Evolutionary conservation across 2,113 vertebrate species (phyloP).

Genomic region (Vimba vimba): DNA sequence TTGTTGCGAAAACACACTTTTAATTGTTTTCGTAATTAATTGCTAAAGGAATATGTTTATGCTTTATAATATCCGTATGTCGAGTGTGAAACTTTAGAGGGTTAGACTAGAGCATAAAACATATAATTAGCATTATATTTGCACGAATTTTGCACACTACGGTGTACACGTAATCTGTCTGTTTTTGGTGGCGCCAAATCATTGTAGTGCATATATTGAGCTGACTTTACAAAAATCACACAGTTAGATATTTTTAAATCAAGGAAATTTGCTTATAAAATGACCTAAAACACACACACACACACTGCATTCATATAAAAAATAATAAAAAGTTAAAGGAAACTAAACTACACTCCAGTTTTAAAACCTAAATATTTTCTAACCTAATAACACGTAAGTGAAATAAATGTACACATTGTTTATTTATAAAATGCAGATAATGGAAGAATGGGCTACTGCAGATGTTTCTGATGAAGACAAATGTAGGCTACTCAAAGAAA

Average conservation of each 20-base stretch:
- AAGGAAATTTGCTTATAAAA: neutral
- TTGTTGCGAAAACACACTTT: slow-evolving; percentile 62
- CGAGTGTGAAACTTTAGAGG: neutral
- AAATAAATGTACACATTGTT: neutral
- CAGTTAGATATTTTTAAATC: neutral
- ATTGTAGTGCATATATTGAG: neutral
- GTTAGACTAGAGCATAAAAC: neutral
- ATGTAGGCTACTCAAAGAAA: neutral
- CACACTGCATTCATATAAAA: neutral
- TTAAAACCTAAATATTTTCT: neutral
- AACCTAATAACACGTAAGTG: too few species aligned
- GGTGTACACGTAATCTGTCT: neutral
- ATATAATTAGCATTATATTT: neutral
- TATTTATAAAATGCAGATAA: neutral
- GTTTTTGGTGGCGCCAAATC: neutral
- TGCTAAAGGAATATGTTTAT: neutral
- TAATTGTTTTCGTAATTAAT: neutral
- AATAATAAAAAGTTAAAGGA: neutral
- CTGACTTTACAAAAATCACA: neutral
- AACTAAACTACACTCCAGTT: neutral
- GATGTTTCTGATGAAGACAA: neutral
- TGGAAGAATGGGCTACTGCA: neutral
- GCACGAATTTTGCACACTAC: neutral
- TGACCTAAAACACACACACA: neutral
- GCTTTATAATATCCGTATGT: neutral